Percentiles rank a stretch among this genome's conserved stretches.
These are phyloP conservation scores for Pteropus rufus DNA, from an alignment of 2,797 vertebrate species.

Conservation along the genomic window DNA sequence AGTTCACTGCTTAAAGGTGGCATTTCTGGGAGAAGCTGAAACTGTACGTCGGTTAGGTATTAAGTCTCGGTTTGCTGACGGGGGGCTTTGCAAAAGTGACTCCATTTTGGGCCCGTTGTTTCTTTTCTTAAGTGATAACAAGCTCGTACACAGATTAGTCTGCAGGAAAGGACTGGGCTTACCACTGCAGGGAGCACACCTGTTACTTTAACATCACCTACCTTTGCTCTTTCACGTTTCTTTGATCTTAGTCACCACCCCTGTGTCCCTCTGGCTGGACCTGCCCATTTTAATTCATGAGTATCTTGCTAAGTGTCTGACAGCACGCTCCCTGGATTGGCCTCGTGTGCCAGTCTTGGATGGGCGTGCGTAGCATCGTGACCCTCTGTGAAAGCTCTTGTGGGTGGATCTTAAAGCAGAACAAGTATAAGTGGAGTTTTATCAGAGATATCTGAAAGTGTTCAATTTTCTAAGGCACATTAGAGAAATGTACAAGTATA, in stretches of 20 bases:
- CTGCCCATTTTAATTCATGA: conserved; percentile 30
- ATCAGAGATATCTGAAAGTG: background rate
- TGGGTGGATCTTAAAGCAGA: conserved; percentile 45
- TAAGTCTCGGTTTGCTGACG: background rate
- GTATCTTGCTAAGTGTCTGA: conserved; percentile 49
- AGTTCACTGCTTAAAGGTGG: background rate
- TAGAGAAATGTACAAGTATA: background rate
- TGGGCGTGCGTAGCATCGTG: conserved; percentile 26
- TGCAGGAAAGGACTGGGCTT: background rate
- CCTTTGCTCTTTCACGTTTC: background rate
- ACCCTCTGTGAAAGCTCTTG: background rate
- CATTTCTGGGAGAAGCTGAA: background rate
- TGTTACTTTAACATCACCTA: background rate
- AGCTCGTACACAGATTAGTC: conserved; percentile 47
- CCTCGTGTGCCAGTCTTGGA: conserved; percentile 24
- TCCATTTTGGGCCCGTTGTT: background rate
- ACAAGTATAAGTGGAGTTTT: background rate
- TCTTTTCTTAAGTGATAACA: background rate
- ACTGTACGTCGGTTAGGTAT: background rate
- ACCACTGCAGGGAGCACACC: background rate
- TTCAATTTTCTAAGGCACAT: background rate
- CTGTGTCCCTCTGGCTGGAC: background rate
- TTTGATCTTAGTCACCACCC: background rate
- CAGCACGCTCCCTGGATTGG: conserved; percentile 58
- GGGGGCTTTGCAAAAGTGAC: background rate